These are phyloP conservation scores for Lycorma delicatula DNA, from an alignment of 1,140 invertebrate genomes.

Conservation along the genomic window DNA sequence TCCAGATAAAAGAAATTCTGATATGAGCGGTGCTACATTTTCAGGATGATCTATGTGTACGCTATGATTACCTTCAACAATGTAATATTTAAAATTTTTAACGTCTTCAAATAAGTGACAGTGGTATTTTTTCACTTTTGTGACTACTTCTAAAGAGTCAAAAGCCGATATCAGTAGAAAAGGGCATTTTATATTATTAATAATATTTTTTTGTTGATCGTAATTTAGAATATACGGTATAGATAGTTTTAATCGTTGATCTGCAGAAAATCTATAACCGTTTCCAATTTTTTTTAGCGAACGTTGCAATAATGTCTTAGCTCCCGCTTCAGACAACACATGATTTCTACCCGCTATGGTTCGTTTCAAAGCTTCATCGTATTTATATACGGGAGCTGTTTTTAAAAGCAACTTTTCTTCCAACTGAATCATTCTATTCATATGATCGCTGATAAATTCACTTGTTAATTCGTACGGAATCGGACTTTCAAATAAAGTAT, in stretches of 20 bases:
- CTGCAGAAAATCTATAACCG: background rate
- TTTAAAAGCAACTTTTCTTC: background rate
- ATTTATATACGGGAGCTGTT: background rate
- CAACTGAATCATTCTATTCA: background rate
- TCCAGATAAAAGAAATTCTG: constrained; percentile 36
- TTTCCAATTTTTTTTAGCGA: background rate
- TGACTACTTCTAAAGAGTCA: constrained; percentile 6
- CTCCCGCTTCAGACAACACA: background rate
- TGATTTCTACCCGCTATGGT: background rate
- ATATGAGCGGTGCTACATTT: constrained; percentile 39
- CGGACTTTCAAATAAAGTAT: constrained; percentile 37
- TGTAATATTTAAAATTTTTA: constrained; percentile 21
- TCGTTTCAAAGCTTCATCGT: background rate
- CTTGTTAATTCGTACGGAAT: constrained; percentile 17
- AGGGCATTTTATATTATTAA: constrained; percentile 27
- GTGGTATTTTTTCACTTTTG: constrained; percentile 23
- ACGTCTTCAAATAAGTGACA: constrained; percentile 29
- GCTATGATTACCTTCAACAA: constrained; percentile 52
- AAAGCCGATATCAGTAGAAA: constrained; percentile 32
- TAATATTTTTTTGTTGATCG: constrained; percentile 11
- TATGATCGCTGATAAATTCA: background rate
- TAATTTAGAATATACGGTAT: background rate
- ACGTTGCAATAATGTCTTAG: background rate
- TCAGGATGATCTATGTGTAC: constrained; percentile 51
- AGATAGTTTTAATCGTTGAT: background rate